Evolutionary conservation across 2,888 invertebrate species (phyloP).

Genomic region (Parasteatoda lunata): DNA sequence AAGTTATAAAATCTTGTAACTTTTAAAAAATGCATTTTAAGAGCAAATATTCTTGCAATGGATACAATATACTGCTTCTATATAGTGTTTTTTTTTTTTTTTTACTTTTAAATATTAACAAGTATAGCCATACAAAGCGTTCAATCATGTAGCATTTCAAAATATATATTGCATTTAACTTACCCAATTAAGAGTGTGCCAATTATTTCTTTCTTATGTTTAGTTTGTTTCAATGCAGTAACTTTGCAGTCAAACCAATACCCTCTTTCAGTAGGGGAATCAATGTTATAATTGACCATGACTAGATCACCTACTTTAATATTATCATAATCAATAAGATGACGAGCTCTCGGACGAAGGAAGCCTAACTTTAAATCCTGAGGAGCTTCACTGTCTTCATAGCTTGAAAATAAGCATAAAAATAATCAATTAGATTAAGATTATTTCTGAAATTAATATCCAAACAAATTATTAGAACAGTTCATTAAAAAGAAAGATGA

Average conservation of each 20-base stretch:
- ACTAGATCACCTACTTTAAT: slow-evolving; percentile 80
- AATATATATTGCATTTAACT: slow-evolving; percentile 25
- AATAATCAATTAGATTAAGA: not conserved
- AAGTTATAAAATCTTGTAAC: too few relatives aligned
- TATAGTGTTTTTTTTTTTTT: too few relatives aligned
- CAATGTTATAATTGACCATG: slow-evolving; percentile 85
- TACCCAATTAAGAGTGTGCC: slow-evolving; percentile 74
- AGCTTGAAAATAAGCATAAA: slow-evolving; percentile 24
- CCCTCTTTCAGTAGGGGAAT: slow-evolving; percentile 81
- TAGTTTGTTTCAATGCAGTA: slow-evolving; percentile 72
- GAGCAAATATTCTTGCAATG: too few relatives aligned
- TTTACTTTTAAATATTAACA: too few relatives aligned
- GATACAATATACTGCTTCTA: too few relatives aligned
- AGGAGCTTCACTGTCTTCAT: slow-evolving; percentile 55
- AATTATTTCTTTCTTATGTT: slow-evolving; percentile 71
- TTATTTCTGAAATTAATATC: too few relatives aligned
- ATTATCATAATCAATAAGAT: slow-evolving; percentile 77
- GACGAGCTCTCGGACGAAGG: slow-evolving; percentile 82
- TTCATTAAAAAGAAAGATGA: too few relatives aligned
- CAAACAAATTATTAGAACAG: too few relatives aligned
- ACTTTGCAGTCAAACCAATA: slow-evolving; percentile 80
- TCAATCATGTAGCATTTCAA: too few relatives aligned
- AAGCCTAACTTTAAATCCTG: slow-evolving; percentile 58
- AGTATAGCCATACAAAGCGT: too few relatives aligned
- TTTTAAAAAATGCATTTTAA: too few relatives aligned